phyloP scores from a whole-genome alignment of 2,797 vertebrate genomes.

The Protosalanx chinensis region DNA sequence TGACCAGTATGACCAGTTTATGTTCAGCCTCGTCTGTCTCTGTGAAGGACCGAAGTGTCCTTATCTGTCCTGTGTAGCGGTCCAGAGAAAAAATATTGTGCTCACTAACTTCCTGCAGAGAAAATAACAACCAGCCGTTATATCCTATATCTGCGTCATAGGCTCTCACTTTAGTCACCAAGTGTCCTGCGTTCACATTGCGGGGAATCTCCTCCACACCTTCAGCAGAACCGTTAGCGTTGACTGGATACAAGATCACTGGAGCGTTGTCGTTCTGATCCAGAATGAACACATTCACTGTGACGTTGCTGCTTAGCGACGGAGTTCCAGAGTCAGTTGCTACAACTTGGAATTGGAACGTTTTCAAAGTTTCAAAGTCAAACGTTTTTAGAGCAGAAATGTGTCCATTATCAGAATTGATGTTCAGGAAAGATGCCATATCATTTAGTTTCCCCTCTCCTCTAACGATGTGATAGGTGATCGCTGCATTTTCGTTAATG shows the following conservation, averaged over 20 bases:
- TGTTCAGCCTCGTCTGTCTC: slow-evolving; percentile 13
- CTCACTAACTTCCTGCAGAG: not conserved
- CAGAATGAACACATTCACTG: slow-evolving; percentile 52
- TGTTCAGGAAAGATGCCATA: not conserved
- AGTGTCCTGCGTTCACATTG: slow-evolving; percentile 9
- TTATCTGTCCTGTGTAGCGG: slow-evolving; percentile 13
- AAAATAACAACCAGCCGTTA: not conserved
- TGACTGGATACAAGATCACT: slow-evolving; percentile 17
- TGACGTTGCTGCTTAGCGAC: slow-evolving; percentile 38
- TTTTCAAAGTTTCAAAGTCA: slow-evolving; percentile 45
- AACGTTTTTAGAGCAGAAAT: slow-evolving; percentile 44
- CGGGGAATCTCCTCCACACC: slow-evolving; percentile 6
- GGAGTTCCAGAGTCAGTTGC: slow-evolving; percentile 45
- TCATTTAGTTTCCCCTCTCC: not conserved
- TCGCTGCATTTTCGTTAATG: slow-evolving; percentile 5
- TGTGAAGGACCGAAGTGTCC: slow-evolving; percentile 13
- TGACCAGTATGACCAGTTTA: slow-evolving; percentile 31
- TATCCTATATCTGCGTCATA: slow-evolving; percentile 9
- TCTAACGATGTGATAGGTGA: slow-evolving; percentile 1
- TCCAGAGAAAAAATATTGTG: not conserved
- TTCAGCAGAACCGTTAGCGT: not conserved
- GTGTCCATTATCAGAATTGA: slow-evolving; percentile 46
- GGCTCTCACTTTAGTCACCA: slow-evolving; percentile 14
- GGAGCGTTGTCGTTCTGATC: slow-evolving; percentile 47
- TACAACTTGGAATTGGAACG: slow-evolving; percentile 26